Conservation (phyloP, 2,797 vertebrate species). For the Uromys caudimaculatus region DNA sequence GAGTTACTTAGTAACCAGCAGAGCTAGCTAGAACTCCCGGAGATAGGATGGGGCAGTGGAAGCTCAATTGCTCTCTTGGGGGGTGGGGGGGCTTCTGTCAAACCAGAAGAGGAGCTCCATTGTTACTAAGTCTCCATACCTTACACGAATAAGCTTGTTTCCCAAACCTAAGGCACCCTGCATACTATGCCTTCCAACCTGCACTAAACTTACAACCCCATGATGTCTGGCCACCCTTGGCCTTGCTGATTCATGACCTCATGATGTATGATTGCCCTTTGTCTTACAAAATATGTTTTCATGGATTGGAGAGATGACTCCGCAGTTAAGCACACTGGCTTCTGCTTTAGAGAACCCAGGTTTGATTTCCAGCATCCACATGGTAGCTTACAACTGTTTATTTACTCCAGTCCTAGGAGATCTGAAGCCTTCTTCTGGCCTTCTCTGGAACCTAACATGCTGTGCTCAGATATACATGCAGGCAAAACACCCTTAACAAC, state of each 20-base stretch:
- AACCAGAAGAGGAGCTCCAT: neutral
- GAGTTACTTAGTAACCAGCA: neutral
- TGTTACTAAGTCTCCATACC: neutral
- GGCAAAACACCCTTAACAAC: neutral
- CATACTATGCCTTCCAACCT: neutral
- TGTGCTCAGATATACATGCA: neutral
- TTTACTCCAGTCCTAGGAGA: neutral
- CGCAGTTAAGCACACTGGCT: neutral
- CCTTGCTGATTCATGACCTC: neutral
- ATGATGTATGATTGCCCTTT: neutral
- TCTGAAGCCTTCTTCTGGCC: neutral
- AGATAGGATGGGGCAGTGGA: no score
- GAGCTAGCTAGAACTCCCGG: neutral
- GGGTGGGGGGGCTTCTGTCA: no score
- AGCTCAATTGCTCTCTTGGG: neutral
- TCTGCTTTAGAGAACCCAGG: neutral
- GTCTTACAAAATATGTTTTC: neutral
- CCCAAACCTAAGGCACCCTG: neutral
- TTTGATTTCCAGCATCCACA: neutral
- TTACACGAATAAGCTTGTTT: neutral
- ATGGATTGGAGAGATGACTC: neutral
- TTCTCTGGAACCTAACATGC: neutral
- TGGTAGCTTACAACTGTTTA: neutral
- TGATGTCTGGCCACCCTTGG: neutral
- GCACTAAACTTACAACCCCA: neutral